These are phyloP conservation scores for Sarcophaga bullata DNA, from an alignment of 1,140 invertebrate species.

Conservation along the genomic window DNA sequence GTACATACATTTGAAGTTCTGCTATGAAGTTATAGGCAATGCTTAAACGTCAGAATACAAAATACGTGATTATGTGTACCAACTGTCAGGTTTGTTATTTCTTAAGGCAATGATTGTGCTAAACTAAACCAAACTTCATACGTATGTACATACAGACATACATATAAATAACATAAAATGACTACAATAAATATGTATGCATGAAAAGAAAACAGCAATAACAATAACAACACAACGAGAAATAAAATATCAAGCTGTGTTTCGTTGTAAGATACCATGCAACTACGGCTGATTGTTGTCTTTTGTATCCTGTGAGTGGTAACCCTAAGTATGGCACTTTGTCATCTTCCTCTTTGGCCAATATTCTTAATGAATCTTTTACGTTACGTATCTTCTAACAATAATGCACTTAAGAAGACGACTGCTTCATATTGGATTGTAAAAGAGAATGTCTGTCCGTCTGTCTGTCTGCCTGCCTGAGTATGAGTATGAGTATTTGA, in stretches of 20 bases:
- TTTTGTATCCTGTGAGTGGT: neutral
- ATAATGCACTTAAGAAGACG: too few relatives aligned
- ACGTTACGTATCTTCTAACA: neutral
- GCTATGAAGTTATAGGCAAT: neutral
- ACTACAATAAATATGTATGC: neutral
- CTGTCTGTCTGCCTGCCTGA: too few relatives aligned
- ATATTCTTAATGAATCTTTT: conserved; percentile 17
- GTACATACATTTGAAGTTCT: neutral
- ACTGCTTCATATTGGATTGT: too few relatives aligned
- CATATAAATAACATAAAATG: neutral
- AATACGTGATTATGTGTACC: neutral
- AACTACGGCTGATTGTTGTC: neutral
- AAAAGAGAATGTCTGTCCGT: too few relatives aligned
- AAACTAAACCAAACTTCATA: neutral
- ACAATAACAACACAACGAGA: neutral
- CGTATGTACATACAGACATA: too few relatives aligned
- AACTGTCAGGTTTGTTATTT: conserved; percentile 1
- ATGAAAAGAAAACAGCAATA: neutral
- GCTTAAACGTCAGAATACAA: neutral
- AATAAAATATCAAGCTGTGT: neutral
- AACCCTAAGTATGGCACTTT: conserved; percentile 17
- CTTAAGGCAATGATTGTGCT: conserved; percentile 10
- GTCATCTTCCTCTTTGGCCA: conserved; percentile 25
- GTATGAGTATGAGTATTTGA: too few relatives aligned
- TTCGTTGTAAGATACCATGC: neutral